Base-by-base conservation (phyloP, 2,113 vertebrate species). In the Amazona vittata region DNA sequence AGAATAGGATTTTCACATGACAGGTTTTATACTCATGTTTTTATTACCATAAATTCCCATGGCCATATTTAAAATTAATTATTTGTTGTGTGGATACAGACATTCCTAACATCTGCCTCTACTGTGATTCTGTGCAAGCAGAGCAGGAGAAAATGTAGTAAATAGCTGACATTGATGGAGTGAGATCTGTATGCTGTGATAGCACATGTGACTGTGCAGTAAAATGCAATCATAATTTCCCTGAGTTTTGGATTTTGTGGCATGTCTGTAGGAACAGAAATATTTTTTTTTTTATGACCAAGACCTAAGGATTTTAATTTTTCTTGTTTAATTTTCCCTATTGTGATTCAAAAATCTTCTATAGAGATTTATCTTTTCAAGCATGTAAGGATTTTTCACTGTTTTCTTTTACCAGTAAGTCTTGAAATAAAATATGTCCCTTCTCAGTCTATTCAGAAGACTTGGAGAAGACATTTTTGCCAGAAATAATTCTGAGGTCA, bases 31-130 rank as follows among this genome's bases (percentile, higher is more conserved):
- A 49, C 43, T 95, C 29, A 10, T 71, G 43, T 52, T 89, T 96
- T 76, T 90, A 70, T 77, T 90, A 20, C 65, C 19, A 15, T 77
- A 52, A 93, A 94, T 85, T 90, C 92, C 84, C 93, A 79, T 17
- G 71, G 41, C 70, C 6, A 0, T 81, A 47, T 85, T 97, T 83
- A 68, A 88, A 92, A 79, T 86, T 70, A 62, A 24, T 47, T 86
- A 49, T 89, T 95, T 92, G 35, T 84, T 93, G 29, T 59, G 29
- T 64, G 79, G 62, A 78, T 86, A 22, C 43, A 75, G 68, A 69
- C 81, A 64, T 69, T 47, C 50, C 50, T 67, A 83, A 75, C 59
- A 70, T 79, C 73, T 94, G 69, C 69, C 69, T 89, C 29, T 55
- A 11, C 64, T 75, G 55, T 68, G 35, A 14, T 63, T 89, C 73